Base-by-base conservation (phyloP, 2,113 vertebrate genomes). In the Cochlearius cochlearius region DNA sequence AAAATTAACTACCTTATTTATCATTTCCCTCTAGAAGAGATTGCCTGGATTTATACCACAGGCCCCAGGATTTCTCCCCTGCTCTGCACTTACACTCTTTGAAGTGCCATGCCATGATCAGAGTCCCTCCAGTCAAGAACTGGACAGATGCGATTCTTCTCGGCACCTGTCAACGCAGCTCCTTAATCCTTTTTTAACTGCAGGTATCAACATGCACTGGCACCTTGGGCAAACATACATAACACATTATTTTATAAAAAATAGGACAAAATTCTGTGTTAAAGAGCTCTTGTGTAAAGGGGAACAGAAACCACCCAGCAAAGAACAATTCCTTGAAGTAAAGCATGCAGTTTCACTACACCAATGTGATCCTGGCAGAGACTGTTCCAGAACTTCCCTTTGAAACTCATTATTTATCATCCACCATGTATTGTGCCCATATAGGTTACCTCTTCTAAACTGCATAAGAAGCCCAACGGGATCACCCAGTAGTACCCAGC, bases 111-210 rank as follows among this genome's bases (percentile, higher is more conserved):
- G 38, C 93, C 66, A 55, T 0, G 0, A 36, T 60, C 62, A 50
- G 26, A 89, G n/a, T 21, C 67, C 74, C 77, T 92, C 74, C 41
- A 83, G 67, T 5, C 84, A 80, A n/a, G 47, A 86, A 45, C 50
- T 53, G 71, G 93, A 94, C 7, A 4, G 58, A 79, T 60, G 53
- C 0, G 3, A 56, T 66, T 83, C 62, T 76, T 92, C 76, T 73
- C 63, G 41, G 50, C 58, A 90, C 77, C 92, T 90, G 85, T 68
- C 92, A 96, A 76, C 0, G 6, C 25, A 92, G 71, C 20, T 96
- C 69, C 88, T 90, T 90, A 96, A 90, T 88, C 68, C 59, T 62
- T 62, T 58, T 83, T 94, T 90, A 83, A 88, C 72, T 86, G 50
- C 53, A 67, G 90, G 82, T 71, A 96, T 77, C 90, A 93, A 93